Conservation (phyloP, 2,888 invertebrate species). For the Chirona hameri region DNA sequence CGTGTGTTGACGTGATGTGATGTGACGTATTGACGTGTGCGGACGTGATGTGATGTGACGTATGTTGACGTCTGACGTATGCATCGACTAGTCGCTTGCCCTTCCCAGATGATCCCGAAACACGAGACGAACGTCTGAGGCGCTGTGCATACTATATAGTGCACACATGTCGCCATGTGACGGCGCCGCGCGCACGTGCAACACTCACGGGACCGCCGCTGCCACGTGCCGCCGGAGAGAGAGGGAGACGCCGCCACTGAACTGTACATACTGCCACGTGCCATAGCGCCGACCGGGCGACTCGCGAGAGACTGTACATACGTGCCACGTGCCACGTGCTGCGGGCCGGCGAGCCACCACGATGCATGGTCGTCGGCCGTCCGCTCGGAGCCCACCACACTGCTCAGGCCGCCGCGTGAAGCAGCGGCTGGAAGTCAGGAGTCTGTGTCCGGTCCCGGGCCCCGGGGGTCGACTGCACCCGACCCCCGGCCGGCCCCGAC, state of each 20-base stretch:
- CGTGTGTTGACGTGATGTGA: too few species aligned
- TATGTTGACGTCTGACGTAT: too few species aligned
- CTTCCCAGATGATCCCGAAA: background rate
- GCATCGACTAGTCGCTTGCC: too few species aligned
- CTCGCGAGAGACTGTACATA: background rate
- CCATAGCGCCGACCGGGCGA: too few species aligned
- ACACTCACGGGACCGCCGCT: background rate
- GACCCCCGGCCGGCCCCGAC: background rate
- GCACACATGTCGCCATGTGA: background rate
- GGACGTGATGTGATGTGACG: too few species aligned
- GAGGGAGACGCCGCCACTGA: background rate
- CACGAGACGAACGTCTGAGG: background rate
- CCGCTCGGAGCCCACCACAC: background rate
- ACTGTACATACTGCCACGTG: background rate
- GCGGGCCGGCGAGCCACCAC: background rate
- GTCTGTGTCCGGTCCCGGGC: background rate
- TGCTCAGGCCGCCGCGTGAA: background rate
- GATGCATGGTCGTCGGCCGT: background rate
- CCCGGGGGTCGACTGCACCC: background rate
- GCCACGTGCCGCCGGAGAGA: background rate
- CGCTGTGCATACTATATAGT: background rate
- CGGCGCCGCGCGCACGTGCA: background rate
- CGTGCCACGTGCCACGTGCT: background rate
- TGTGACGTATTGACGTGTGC: too few species aligned
- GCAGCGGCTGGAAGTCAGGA: background rate